These are phyloP conservation scores for Melanotus villosus DNA, from an alignment of 2,888 invertebrate species.

Conservation along the genomic window DNA sequence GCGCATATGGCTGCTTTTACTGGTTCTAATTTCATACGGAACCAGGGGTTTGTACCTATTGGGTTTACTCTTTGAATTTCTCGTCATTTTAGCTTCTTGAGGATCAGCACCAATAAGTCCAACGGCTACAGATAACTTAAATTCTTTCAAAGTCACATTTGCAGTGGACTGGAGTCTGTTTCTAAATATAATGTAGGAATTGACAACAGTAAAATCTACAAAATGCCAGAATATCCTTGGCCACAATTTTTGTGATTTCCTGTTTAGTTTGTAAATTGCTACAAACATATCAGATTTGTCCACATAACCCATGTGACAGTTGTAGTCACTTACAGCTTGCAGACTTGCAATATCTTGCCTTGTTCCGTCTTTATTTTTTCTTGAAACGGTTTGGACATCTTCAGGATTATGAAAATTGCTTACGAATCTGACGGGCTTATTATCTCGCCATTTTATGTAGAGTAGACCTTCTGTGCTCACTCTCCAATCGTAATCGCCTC, in stretches of 20 bases:
- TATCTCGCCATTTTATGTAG: not conserved
- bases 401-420: not conserved
- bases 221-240: not conserved
- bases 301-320: slow-evolving; percentile 1
- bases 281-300: not conserved
- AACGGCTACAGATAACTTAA: not conserved
- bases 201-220: not conserved
- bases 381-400: not conserved
- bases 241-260: slow-evolving; percentile 1
- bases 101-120: not conserved
- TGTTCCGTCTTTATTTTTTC: slow-evolving; percentile 5
- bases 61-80: not conserved
- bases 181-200: not conserved
- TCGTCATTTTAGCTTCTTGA: not conserved
- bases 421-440: not conserved
- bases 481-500: not conserved
- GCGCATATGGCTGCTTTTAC: slow-evolving; percentile 47
- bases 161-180: not conserved
- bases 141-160: not conserved
- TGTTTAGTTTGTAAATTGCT: not conserved
- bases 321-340: not conserved
- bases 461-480: not conserved
- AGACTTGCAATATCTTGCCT: not conserved
- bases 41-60: slow-evolving; percentile 38
- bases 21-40: slow-evolving; percentile 38